Evolutionary conservation across 2,113 vertebrate genomes (phyloP).

Genomic region (Sceloporus undulatus): DNA sequence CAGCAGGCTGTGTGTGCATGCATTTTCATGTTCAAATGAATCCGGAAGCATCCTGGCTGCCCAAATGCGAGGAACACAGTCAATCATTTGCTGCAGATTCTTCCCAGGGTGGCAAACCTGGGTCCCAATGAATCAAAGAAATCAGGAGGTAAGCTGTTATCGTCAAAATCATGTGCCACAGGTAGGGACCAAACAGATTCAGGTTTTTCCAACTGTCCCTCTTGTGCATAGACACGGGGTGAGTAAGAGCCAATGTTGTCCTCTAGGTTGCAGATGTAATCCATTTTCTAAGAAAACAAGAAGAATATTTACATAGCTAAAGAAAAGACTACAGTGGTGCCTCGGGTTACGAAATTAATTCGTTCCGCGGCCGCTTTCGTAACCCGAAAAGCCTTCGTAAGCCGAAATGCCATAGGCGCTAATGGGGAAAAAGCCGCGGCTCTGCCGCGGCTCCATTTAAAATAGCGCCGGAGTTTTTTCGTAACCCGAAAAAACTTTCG

Average conservation of each 20-base stretch:
- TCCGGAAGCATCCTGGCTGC: neutral
- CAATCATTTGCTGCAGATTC: constrained; percentile 53
- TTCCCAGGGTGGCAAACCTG: constrained; percentile 68
- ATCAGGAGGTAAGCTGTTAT: constrained; percentile 41
- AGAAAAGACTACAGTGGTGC: too few species aligned
- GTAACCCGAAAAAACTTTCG: too few species aligned
- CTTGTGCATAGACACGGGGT: constrained; percentile 71
- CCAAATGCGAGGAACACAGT: too few species aligned
- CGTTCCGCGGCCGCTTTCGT: too few species aligned
- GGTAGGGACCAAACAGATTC: constrained; percentile 72
- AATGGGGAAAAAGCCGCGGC: too few species aligned
- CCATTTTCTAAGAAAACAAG: constrained; percentile 70
- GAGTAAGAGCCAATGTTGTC: neutral
- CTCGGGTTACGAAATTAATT: too few species aligned
- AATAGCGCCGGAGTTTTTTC: too few species aligned
- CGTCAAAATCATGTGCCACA: constrained; percentile 2
- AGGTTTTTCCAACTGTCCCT: constrained; percentile 68
- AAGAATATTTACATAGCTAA: constrained; percentile 11
- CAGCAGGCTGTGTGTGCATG: neutral
- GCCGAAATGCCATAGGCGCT: too few species aligned
- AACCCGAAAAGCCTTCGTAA: too few species aligned
- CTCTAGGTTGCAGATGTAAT: neutral
- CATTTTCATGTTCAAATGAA: neutral
- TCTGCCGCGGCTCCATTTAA: too few species aligned
- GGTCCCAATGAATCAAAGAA: constrained; percentile 77